Base-by-base conservation (phyloP, 37 sponge, comb jelly and placozoan genomes). In the Amphimedon queenslandica region DNA sequence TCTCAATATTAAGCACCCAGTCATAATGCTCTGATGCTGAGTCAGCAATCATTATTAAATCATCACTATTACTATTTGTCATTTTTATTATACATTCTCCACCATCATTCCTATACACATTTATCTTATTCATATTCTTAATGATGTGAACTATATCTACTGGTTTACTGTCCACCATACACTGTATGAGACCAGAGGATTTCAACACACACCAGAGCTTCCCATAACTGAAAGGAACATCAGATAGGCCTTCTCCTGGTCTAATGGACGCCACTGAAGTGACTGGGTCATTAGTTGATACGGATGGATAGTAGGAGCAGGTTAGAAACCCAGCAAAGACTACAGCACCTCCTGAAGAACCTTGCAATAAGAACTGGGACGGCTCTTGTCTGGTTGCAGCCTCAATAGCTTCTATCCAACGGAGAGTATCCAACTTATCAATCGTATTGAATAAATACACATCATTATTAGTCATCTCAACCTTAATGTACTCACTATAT, bases 401-500 rank as follows among this genome's bases (percentile, higher is more conserved):
- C 1, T 77, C 39, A 41, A 82, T 77, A 36, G 82, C 82, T 65
- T 88, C 88, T 27, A 88, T 72, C 88, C 88, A 88, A 18, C 77
- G 78, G 35, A 82, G 73, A 42, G 71, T 73, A 39, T 78, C 71
- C 33, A 51, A 37, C 64, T 82, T 82, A 58, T 74, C 74, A 13
- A 73, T 66, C 32, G 82, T 68, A 16, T 37, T 4, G 40, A 81
- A 81, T 8, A 39, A 20, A 58, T 57, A 57, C 1, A 20, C 37
- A 0, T 32, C 40, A 0, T 70, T 43, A 37, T 32, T 53, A 8
- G 75, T 29, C 2, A 70, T 74, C 53, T 66, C 63, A 39, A 82
- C 76, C 2, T 57, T 69, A 58, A 73, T 58, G 11, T 61, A 24
- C 21, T 82, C 57, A 27, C 74, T n/a, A n/a, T n/a, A n/a, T n/a